Evolutionary conservation across 2,888 invertebrate genomes (phyloP), one percentile per base, ranked within the genome.

Genomic region (Drosophila borborema): DNA sequence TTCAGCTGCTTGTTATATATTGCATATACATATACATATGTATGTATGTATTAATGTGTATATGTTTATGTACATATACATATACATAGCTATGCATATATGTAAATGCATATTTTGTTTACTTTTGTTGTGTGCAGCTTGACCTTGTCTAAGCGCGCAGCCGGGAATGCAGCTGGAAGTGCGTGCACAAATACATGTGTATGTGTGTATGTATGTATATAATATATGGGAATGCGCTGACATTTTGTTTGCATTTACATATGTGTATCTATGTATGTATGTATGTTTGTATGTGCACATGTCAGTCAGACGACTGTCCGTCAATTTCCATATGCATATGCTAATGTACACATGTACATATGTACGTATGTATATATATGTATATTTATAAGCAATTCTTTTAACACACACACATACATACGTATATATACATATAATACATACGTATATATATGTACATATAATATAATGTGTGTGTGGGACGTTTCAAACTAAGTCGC

Each of bases 401-500:
- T 54, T 55, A 64, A 64, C 28, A 28, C 28, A 31, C 45, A 23
- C 59, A 46, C 31, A 46, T 45, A 63, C 36, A 23, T 14, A 45
- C 8, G 28, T 28, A 48, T 12, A 46, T 20, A 46, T 45, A 63
- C 41, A n/a, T n/a, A n/a, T n/a, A n/a, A 46, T 45, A 63, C 41
- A 23, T 14, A 45, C 8, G 28, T 28, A 48, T 12, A 46, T 20
- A 38, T 9, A n/a, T 18, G n/a, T 40, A 5, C 38, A 38, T 54
- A 64, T 59, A 55, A 51, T 56, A 14, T 49, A 58, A 36, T 46
- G 31, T 28, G 45, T 73, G 72, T 77, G 78, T 78, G 78, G 78
- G 78, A 54, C 41, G 78, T 53, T 68, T 68, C 18, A 72, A 75
- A 75, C 75, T 85, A 74, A 82, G 85, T 81, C 84, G 84, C 81